Evolutionary conservation across 2,113 vertebrate species (phyloP).

Genomic region (Ochotona curzoniae): DNA sequence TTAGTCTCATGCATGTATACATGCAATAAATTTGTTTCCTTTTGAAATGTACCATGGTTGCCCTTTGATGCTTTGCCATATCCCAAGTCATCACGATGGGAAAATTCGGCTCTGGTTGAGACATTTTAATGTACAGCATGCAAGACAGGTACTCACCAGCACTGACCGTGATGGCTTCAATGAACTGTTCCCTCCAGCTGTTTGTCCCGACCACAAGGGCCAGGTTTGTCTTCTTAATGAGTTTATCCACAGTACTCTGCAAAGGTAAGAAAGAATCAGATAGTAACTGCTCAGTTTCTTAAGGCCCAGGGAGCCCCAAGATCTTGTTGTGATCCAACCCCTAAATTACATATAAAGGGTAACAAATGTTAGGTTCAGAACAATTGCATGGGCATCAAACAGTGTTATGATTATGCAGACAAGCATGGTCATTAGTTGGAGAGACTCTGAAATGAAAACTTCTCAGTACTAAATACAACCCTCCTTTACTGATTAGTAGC

Average conservation of each 20-base stretch:
- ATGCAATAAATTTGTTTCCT: slow-evolving; percentile 27
- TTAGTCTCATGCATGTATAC: neutral
- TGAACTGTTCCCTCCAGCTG: slow-evolving; percentile 98
- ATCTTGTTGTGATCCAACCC: slow-evolving; percentile 7
- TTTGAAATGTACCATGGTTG: slow-evolving; percentile 5
- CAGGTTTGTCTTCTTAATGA: slow-evolving; percentile 99
- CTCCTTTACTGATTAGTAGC: neutral
- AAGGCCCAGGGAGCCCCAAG: neutral
- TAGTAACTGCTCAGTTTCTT: slow-evolving; percentile 8
- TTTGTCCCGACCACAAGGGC: slow-evolving; percentile 97
- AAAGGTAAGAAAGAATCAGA: slow-evolving; percentile 66
- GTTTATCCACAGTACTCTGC: slow-evolving; percentile 97
- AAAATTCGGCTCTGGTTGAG: accelerated
- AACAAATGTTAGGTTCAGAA: slow-evolving; percentile 70
- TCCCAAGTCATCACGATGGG: neutral
- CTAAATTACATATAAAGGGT: neutral
- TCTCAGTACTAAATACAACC: neutral
- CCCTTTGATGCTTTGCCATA: neutral
- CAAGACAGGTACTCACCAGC: slow-evolving; percentile 91
- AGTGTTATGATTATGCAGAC: slow-evolving; percentile 44
- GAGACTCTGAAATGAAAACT: slow-evolving; percentile 58
- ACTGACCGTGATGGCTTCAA: slow-evolving; percentile 96
- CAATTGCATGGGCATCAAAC: slow-evolving; percentile 55
- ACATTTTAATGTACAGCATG: neutral
- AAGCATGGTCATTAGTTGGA: slow-evolving; percentile 23